A percentile compares a stretch with the other conserved stretches of the same genome.
Conservation (phyloP, 37 sponge, comb jelly and placozoan genomes). For the Ephydatia muelleri region DNA sequence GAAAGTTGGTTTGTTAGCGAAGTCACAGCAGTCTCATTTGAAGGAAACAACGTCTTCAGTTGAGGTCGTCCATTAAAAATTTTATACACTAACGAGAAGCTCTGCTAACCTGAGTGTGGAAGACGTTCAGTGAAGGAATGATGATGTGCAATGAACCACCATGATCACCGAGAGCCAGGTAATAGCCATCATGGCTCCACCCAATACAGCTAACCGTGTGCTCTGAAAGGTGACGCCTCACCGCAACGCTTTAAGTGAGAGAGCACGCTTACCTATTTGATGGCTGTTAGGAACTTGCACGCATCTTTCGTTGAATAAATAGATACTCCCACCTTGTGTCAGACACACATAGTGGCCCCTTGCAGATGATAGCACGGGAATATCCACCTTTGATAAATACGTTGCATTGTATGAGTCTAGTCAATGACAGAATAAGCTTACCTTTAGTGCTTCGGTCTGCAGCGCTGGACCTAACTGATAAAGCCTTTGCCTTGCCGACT, state of each 20-base stretch:
- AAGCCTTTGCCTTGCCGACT: neutral
- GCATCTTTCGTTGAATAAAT: neutral
- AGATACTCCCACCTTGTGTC: neutral
- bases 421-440: neutral
- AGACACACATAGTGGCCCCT: neutral
- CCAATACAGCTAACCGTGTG: neutral
- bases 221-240: neutral
- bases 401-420: no score
- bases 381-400: neutral
- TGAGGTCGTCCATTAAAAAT: neutral
- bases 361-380: neutral
- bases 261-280: neutral
- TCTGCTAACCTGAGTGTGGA: neutral
- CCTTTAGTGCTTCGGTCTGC: neutral
- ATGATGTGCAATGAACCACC: neutral
- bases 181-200: neutral
- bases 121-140: neutral
- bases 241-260: neutral
- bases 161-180: neutral
- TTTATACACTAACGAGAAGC: neutral
- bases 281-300: neutral
- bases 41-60: neutral
- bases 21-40: neutral
- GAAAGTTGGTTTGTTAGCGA: neutral
- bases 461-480: neutral